phyloP scores from a whole-genome alignment of 2,888 invertebrate species.

The Anaspis maculata region DNA sequence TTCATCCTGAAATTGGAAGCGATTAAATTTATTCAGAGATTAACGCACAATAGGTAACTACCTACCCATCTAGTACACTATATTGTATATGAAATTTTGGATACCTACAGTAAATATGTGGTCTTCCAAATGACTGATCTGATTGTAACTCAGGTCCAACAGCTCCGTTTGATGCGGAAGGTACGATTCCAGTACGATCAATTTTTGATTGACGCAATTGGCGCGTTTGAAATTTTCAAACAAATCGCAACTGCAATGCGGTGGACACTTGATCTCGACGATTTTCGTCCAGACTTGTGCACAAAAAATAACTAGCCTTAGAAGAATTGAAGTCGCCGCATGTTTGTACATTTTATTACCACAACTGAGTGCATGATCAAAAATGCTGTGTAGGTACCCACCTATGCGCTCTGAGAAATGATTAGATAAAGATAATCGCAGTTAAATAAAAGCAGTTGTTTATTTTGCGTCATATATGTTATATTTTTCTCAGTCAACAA shows the following conservation, averaged over 20 bases:
- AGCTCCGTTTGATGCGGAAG: slow-evolving; percentile 52
- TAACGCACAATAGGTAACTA: slow-evolving; percentile 1
- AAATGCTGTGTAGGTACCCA: no score
- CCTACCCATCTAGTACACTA: no score
- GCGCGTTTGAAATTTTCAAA: slow-evolving; percentile 46
- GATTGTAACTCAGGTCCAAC: slow-evolving; percentile 54
- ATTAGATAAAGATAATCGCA: no score
- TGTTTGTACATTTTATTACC: slow-evolving; percentile 5
- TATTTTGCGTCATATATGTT: no score
- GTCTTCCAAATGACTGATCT: slow-evolving; percentile 52
- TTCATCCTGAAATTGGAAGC: slow-evolving; percentile 43
- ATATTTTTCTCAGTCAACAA: no score
- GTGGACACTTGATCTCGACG: slow-evolving; percentile 42
- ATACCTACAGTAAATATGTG: slow-evolving; percentile 51
- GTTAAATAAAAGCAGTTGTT: no score
- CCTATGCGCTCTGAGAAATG: no score
- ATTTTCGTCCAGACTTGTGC: slow-evolving; percentile 8
- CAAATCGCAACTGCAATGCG: slow-evolving; percentile 49
- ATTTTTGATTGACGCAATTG: slow-evolving; percentile 49
- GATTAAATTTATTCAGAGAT: slow-evolving; percentile 1
- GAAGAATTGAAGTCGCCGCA: slow-evolving; percentile 5
- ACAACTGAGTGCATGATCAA: no score
- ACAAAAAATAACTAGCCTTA: slow-evolving; percentile 1
- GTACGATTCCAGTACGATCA: slow-evolving; percentile 51
- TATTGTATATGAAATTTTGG: no score